Evolutionary conservation across 2,888 invertebrate species (phyloP).

Genomic region (Philhelius pedissequus): DNA sequence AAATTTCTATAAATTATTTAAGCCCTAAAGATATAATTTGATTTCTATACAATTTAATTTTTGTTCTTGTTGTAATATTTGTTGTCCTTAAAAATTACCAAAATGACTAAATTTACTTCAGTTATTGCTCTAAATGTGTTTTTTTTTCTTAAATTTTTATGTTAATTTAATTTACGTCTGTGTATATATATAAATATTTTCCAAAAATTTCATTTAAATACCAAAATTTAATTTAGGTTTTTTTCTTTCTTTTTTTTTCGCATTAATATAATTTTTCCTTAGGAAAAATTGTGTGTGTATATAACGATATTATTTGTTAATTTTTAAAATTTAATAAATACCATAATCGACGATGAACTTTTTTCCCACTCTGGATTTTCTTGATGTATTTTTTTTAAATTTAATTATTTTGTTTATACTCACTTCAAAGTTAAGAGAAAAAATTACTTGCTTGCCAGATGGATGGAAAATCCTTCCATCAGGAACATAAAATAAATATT

Average conservation of each 20-base stretch:
- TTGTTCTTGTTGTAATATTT: constrained; percentile 17
- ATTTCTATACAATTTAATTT: constrained; percentile 43
- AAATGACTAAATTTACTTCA: constrained; percentile 67
- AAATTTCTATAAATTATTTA: constrained; percentile 49
- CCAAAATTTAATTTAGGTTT: constrained; percentile 81
- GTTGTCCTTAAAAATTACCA: constrained; percentile 61
- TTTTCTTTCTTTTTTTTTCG: constrained; percentile 72
- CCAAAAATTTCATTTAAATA: constrained; percentile 81
- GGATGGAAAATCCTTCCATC: constrained; percentile 55
- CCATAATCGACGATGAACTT: constrained; percentile 43
- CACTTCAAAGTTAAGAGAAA: constrained; percentile 18
- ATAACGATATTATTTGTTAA: constrained; percentile 51
- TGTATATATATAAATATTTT: constrained; percentile 79
- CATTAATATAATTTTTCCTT: constrained; percentile 71
- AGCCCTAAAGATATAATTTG: constrained; percentile 61
- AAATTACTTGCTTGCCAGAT: constrained; percentile 38
- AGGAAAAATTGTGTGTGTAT: constrained; percentile 66
- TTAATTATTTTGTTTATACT: constrained; percentile 11
- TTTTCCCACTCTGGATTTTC: constrained; percentile 30
- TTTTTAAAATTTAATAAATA: constrained; percentile 24
- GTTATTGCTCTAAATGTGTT: constrained; percentile 74
- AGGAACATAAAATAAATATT: constrained; percentile 57
- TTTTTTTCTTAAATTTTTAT: constrained; percentile 73
- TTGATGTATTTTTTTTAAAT: background rate
- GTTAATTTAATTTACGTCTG: constrained; percentile 73